Evolutionary conservation across 2,113 vertebrate species (phyloP).

Genomic region (Sus scrofa): T2T-Sscrofa CM000815.6:97455501-97456000

Average conservation of each 20-base stretch:
- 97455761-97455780: not conserved
- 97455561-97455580: too few species aligned
- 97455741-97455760: not conserved
- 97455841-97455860: not conserved
- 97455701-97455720: not conserved
- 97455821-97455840: not conserved
- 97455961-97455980: not conserved
- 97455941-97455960: not conserved
- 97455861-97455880: not conserved
- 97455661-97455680: not conserved
- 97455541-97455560: too few species aligned
- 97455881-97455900: not conserved
- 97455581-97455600: too few species aligned
- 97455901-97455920: not conserved
- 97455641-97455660: not conserved
- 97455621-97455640: not conserved
- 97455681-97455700: not conserved
- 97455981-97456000: not conserved
- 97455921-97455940: not conserved
- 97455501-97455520: too few species aligned
- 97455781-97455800: not conserved
- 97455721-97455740: not conserved
- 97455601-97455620: not conserved
- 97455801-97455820: too few species aligned
- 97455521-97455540: too few species aligned